Conservation (phyloP, 2,797 vertebrate species). For the Alfaro cultratus region DNA sequence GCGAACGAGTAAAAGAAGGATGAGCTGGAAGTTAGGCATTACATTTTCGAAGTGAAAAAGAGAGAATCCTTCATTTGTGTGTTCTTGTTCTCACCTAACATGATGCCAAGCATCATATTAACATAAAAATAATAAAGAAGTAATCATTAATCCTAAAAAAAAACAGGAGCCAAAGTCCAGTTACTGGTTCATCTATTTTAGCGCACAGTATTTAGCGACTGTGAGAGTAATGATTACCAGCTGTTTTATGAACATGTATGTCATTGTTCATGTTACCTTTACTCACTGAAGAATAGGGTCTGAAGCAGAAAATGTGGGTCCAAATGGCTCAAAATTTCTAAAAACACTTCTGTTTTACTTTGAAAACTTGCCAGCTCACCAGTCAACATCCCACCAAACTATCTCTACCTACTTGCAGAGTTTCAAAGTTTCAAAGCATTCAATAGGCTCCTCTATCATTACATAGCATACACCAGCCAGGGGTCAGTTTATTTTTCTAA, state of each 20-base stretch:
- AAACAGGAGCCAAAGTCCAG: conserved; percentile 82
- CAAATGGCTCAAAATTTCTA: neutral
- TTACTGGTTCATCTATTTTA: conserved; percentile 59
- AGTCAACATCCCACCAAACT: neutral
- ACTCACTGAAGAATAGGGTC: neutral
- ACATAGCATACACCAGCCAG: neutral
- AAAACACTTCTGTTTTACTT: neutral
- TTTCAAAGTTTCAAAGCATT: neutral
- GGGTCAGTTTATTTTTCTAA: neutral
- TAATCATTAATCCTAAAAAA: conserved; percentile 77
- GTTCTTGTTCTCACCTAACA: conserved; percentile 36
- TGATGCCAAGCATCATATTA: conserved; percentile 81
- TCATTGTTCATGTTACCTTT: conserved; percentile 13
- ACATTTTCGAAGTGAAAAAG: conserved; percentile 52
- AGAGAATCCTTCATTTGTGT: conserved; percentile 36
- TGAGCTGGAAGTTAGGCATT: conserved; percentile 66
- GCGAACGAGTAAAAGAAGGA: conserved; percentile 52
- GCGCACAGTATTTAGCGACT: conserved; percentile 33
- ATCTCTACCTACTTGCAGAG: neutral
- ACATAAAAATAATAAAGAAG: conserved; percentile 74
- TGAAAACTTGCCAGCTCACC: neutral
- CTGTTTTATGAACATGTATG: conserved; percentile 23
- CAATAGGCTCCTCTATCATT: neutral
- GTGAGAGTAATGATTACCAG: conserved; percentile 48
- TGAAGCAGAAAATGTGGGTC: conserved; percentile 1